Base-by-base conservation (phyloP, 2,113 vertebrate genomes). In the Symphodus melops region DNA sequence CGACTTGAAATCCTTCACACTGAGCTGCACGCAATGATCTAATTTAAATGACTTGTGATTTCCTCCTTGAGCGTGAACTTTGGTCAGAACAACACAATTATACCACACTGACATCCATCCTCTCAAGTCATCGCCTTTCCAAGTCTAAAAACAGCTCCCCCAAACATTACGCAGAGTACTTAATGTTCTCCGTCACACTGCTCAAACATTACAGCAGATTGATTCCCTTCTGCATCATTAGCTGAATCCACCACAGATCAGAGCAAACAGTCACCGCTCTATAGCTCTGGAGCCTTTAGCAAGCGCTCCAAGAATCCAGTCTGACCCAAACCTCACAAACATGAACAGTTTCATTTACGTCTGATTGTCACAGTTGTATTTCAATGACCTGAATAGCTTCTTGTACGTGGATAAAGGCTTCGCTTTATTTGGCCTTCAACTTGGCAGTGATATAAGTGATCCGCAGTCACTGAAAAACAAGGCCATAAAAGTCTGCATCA, bases 301-400 rank as follows among this genome's bases (percentile, higher is more conserved):
- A 48, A 59, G 57, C 11, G 3, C 56, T 67, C 55, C 78, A 2
- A 17, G 77, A 33, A 83, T 79, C 80, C 84, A 65, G 68, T 54
- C 68, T 19, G 65, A 71, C 72, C 67, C 67, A 11, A 48, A 49
- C 61, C 69, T 62, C 75, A n/a, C 53, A 5, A 64, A 82, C 79
- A 72, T 54, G 79, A 82, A 69, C 69, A 64, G 25, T 73, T 76
- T 73, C 82, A 76, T 79, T 81, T 72, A 82, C 36, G 42, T 68
- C 72, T 75, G 82, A 89, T 87, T 84, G 82, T 88, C 75, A 57
- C 86, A 74, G 83, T 77, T 72, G 78, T 85, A 84, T 84, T 85
- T 90, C 87, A 88, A 8, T 55, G 77, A 60, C 57, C 69, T 91
- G 90, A 92, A 91, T 86, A 74, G 86, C 82, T 88, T 88, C 80